Percentiles rank a stretch among this genome's conserved stretches.
Conservation (phyloP, 2,113 vertebrate species). For the Corythornis cristatus region DNA sequence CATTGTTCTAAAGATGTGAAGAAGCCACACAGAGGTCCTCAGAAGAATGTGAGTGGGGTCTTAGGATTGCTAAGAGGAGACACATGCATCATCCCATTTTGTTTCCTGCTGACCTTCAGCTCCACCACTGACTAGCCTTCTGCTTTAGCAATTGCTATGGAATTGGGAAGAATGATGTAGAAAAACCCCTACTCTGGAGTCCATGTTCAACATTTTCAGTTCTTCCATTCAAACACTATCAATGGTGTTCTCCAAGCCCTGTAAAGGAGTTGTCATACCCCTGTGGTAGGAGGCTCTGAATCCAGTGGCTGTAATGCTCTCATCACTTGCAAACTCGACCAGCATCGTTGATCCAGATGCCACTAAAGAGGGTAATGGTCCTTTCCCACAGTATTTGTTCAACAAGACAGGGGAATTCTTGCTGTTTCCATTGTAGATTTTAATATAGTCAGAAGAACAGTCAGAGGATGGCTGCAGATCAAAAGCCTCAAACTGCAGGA, state of each 20-base stretch:
- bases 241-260: background rate
- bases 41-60: background rate
- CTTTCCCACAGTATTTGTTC: conserved; percentile 60
- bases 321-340: conserved; percentile 64
- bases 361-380: conserved; percentile 45
- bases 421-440: conserved; percentile 64
- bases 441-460: conserved; percentile 68
- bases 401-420: conserved; percentile 55
- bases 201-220: background rate
- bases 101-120: background rate
- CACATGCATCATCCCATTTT: background rate
- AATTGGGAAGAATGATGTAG: background rate
- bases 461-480: conserved; percentile 51
- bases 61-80: background rate
- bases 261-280: conserved; percentile 34
- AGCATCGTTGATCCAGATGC: conserved; percentile 41
- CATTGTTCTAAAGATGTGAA: background rate
- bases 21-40: background rate
- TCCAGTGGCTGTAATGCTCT: conserved; percentile 39
- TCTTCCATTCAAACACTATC: background rate
- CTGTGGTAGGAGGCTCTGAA: conserved; percentile 66
- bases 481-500: conserved; percentile 65
- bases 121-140: background rate
- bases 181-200: background rate
- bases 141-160: background rate